Base-by-base conservation (phyloP, 2,797 vertebrate species). In the Phyllotis vaccarum region DNA sequence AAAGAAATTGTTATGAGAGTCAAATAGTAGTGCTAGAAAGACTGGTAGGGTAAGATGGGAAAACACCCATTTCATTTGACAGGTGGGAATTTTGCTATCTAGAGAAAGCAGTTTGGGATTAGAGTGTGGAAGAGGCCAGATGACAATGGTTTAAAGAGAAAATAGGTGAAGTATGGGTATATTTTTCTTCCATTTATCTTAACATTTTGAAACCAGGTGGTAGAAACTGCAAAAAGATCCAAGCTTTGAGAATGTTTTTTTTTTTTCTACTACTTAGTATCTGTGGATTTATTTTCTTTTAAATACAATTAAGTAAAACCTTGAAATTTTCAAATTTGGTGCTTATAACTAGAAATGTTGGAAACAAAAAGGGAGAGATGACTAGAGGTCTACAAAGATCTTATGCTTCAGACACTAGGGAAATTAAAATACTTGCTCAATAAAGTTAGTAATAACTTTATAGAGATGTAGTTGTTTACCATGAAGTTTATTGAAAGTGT, bases 191-290 rank as follows among this genome's bases (percentile, higher is more conserved):
- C 14, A 72, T 75, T 93, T 89, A 68, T 34, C 92, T 86, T 58
- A 93, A 49, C 34, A 64, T 94, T 94, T 24, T 93, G 83, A 93
- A 86, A 72, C 72, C 82, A 92, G 54, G 80, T 82, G 2, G n/a
- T 70, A 79, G 43, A 95, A 68, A 14, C 66, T 85, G 75, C 54
- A 92, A 56, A 46, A 92, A 93, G 9, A 87, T 1, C n/a, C 7
- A 90, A 60, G 40, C 86, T 93, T 43, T 82, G 86, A 74, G 13
- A n/a, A 11, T 89, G 60, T 80, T 95, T 96, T 96, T 79, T 60
- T 80, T 95, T 96, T 96, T 79, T 21, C 46, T 64, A 46, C 72
- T 89, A 72, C 54, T 96, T 94, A 27, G 94, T 91, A 52, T 70
- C 21, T 90, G 1, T 46, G 22, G 72, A 9, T 93, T 24, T 90